These are phyloP conservation scores for rabbit (Oryctolagus cuniculus) DNA, from an alignment of 2,113 vertebrate species.

Conservation along the genomic window mOryCun1.1 NC_091434.1:150456501-150457000, in stretches of 20 bases:
- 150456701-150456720: constrained; percentile 52
- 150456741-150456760: constrained; percentile 62
- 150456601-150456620: constrained; percentile 47
- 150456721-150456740: constrained; percentile 72
- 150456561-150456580: not conserved
- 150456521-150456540: not conserved
- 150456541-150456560: constrained; percentile 21
- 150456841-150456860: constrained; percentile 33
- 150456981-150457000: not conserved
- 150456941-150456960: not conserved
- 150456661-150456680: constrained; percentile 63
- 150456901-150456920: not conserved
- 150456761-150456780: constrained; percentile 67
- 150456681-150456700: constrained; percentile 57
- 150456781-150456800: constrained; percentile 67
- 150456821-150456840: constrained; percentile 61
- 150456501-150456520: not conserved
- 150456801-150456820: constrained; percentile 57
- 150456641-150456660: constrained; percentile 63
- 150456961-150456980: not conserved
- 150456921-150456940: not conserved
- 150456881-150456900: constrained; percentile 43
- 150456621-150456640: constrained; percentile 62
- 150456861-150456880: constrained; percentile 33
- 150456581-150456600: constrained; percentile 42